A percentile compares a stretch with the other conserved stretches of the same genome.
Conservation (phyloP, 2,113 vertebrate species). For the Platycercus adscitus region DNA sequence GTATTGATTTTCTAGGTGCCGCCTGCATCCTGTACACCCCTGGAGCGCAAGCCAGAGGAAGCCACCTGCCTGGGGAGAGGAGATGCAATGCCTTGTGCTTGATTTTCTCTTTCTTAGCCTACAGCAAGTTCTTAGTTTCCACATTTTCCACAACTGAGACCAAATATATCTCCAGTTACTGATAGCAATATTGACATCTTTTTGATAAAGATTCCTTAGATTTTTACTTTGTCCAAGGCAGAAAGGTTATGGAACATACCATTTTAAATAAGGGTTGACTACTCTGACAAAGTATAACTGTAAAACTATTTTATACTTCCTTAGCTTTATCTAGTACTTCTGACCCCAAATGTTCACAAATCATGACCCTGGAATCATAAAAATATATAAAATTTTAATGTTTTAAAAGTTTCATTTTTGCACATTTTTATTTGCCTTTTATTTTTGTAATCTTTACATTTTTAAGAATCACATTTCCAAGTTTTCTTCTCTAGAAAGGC, state of each 20-base stretch:
- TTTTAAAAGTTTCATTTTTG: neutral
- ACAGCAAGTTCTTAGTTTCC: neutral
- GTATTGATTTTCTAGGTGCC: neutral
- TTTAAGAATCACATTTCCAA: neutral
- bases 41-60: neutral
- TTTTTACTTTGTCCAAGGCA: conserved; percentile 15
- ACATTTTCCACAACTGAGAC: neutral
- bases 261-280: conserved; percentile 26
- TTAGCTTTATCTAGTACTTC: conserved; percentile 27
- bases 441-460: neutral
- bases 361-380: neutral
- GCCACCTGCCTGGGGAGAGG: neutral
- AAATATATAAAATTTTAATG: neutral
- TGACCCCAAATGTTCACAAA: neutral
- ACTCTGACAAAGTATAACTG: conserved; percentile 34
- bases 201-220: neutral
- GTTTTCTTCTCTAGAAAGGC: neutral
- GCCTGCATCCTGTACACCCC: neutral
- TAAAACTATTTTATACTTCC: conserved; percentile 57
- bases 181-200: neutral
- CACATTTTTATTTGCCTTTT: neutral
- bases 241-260: conserved; percentile 5
- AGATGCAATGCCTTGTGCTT: neutral
- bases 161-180: neutral
- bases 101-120: neutral